Evolutionary conservation across 2,797 vertebrate species (phyloP).

Genomic region (Falco biarmicus): DNA sequence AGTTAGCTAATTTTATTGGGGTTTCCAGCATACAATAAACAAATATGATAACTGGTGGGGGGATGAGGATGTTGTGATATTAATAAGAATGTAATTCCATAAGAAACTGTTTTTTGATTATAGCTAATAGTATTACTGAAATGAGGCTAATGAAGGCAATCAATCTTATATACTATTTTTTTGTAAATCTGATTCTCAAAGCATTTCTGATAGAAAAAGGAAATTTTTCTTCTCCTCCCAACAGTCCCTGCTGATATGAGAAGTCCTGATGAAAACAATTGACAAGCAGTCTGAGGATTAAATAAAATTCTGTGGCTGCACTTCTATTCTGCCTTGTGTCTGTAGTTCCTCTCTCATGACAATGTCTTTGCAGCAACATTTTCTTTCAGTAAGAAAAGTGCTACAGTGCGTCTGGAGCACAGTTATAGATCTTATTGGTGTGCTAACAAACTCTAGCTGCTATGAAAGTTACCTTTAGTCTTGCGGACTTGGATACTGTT

Average conservation of each 20-base stretch:
- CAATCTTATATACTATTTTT: not conserved
- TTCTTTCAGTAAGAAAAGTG: not conserved
- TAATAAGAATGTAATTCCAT: slow-evolving; percentile 33
- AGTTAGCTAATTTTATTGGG: slow-evolving; percentile 3
- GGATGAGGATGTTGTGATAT: slow-evolving; percentile 8
- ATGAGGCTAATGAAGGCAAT: slow-evolving; percentile 54
- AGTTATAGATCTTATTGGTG: not conserved
- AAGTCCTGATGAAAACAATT: not conserved
- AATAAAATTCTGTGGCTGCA: not conserved
- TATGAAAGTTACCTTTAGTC: not conserved
- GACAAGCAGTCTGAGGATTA: not conserved
- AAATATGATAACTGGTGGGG: not conserved
- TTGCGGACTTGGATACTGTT: not conserved
- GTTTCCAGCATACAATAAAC: not conserved
- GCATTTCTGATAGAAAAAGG: slow-evolving; percentile 23
- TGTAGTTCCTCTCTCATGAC: not conserved
- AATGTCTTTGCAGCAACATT: not conserved
- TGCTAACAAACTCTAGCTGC: not conserved
- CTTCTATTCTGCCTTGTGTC: not conserved
- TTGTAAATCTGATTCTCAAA: slow-evolving; percentile 23
- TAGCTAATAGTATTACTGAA: slow-evolving; percentile 54
- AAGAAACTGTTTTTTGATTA: slow-evolving; percentile 39
- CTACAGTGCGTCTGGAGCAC: not conserved
- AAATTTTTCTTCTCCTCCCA: not conserved
- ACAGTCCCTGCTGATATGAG: not conserved